These are phyloP conservation scores for Stenolophus ochropezus DNA, from an alignment of 2,888 invertebrate species.

Conservation along the genomic window DNA sequence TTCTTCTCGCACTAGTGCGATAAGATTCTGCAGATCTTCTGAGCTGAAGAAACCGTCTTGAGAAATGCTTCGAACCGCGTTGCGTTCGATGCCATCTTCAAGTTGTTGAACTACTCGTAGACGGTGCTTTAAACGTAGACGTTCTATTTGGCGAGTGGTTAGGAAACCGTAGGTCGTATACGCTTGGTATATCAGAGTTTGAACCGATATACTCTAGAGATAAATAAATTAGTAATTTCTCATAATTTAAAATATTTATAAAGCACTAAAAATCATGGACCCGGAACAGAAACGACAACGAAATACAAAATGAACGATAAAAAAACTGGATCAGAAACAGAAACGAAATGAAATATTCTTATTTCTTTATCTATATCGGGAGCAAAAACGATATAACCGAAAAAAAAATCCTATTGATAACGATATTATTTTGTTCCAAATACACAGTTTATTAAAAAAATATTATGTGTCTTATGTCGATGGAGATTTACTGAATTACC, in stretches of 20 bases:
- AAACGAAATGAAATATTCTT: no score
- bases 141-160: constrained; percentile 91
- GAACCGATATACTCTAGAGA: constrained; percentile 83
- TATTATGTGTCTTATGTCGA: no score
- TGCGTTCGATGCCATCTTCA: constrained; percentile 91
- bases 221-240: constrained; percentile 42
- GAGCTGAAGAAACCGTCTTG: constrained; percentile 81
- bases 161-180: constrained; percentile 88
- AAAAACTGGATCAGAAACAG: no score
- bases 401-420: no score
- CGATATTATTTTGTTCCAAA: no score
- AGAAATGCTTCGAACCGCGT: constrained; percentile 90
- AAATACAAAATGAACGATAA: no score
- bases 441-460: no score
- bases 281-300: no score
- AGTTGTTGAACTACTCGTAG: constrained; percentile 93
- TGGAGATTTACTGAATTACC: no score
- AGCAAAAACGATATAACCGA: no score
- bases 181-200: constrained; percentile 89
- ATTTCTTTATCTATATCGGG: no score
- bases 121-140: constrained; percentile 91
- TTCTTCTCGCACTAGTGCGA: constrained; percentile 81
- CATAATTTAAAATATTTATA: constrained; percentile 65
- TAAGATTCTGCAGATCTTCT: constrained; percentile 77
- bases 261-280: neutral